These are phyloP conservation scores for Acipenser oxyrinchus DNA, from an alignment of 2,797 vertebrate species.

Conservation along the genomic window DNA sequence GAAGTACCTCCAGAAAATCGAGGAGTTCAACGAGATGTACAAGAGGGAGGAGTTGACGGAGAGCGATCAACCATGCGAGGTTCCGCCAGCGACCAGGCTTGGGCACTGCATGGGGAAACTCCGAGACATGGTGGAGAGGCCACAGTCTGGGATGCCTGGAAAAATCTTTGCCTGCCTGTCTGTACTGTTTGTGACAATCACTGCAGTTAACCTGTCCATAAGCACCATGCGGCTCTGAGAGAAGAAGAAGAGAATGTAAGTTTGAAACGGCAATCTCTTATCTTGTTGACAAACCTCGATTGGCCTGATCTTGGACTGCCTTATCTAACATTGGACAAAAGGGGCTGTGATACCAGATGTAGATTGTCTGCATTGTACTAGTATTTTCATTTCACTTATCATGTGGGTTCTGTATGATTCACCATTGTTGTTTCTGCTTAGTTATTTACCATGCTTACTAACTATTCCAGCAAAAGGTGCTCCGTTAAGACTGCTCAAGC, in stretches of 20 bases:
- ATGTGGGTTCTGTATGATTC: not conserved
- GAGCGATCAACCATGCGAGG: conserved; percentile 51
- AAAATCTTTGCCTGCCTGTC: conserved; percentile 97
- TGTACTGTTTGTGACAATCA: conserved; percentile 93
- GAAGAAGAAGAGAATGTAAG: conserved; percentile 92
- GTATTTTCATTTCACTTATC: not conserved
- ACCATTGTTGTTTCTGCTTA: too few species aligned
- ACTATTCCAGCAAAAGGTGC: too few species aligned
- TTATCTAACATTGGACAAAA: not conserved
- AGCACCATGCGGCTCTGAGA: conserved; percentile 93
- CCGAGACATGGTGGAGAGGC: conserved; percentile 94
- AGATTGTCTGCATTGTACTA: not conserved
- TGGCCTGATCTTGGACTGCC: not conserved
- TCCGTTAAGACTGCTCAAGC: too few species aligned
- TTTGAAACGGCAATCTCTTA: conserved; percentile 9
- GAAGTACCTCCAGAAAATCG: conserved; percentile 82
- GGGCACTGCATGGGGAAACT: conserved; percentile 77
- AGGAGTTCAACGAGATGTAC: conserved; percentile 86
- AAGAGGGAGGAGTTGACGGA: conserved; percentile 68
- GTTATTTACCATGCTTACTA: too few species aligned
- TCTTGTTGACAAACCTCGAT: not conserved
- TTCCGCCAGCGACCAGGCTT: conserved; percentile 45
- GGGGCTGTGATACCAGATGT: not conserved
- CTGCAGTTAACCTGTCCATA: conserved; percentile 91
- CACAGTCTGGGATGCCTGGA: conserved; percentile 91